Percentiles rank a stretch among this genome's conserved stretches.
Evolutionary conservation across 2,888 invertebrate genomes (phyloP).

Genomic region (Watsonalla cultraria): DNA sequence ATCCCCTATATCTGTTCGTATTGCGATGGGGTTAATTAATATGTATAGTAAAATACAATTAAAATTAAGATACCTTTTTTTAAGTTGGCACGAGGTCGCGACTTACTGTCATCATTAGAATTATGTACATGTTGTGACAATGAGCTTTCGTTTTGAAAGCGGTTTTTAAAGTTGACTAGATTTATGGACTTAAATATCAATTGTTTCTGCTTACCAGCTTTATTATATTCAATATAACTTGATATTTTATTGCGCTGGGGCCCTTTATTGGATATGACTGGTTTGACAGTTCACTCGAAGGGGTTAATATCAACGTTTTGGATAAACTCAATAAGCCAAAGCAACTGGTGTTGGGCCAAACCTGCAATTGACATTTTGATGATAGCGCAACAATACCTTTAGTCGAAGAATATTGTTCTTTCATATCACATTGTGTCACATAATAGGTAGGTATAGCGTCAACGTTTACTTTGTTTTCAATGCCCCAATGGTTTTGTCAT

Average conservation of each 20-base stretch:
- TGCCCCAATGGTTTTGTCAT: too few relatives aligned
- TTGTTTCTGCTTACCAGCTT: slow-evolving; percentile 68
- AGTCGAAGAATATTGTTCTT: not conserved
- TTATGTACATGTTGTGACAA: slow-evolving; percentile 72
- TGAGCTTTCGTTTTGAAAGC: slow-evolving; percentile 53
- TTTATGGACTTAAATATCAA: slow-evolving; percentile 54
- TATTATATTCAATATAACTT: slow-evolving; percentile 46
- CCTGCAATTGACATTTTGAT: slow-evolving; percentile 70
- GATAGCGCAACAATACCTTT: slow-evolving; percentile 52
- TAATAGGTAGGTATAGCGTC: too few relatives aligned
- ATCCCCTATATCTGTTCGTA: slow-evolving; percentile 72
- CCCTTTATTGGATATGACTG: slow-evolving; percentile 64
- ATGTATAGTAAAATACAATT: slow-evolving; percentile 74
- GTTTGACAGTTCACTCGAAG: slow-evolving; percentile 73
- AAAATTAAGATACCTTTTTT: slow-evolving; percentile 65
- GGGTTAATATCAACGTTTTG: slow-evolving; percentile 76
- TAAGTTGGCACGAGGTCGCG: slow-evolving; percentile 68
- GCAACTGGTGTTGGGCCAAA: slow-evolving; percentile 72
- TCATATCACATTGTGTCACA: not conserved
- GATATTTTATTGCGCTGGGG: slow-evolving; percentile 55
- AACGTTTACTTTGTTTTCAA: too few relatives aligned
- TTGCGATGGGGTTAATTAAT: slow-evolving; percentile 76
- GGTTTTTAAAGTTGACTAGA: slow-evolving; percentile 58
- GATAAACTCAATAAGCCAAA: slow-evolving; percentile 73
- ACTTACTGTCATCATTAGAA: slow-evolving; percentile 72